Conservation (phyloP, 2,113 vertebrate species). For the Psammodynastes pulverulentus region DNA sequence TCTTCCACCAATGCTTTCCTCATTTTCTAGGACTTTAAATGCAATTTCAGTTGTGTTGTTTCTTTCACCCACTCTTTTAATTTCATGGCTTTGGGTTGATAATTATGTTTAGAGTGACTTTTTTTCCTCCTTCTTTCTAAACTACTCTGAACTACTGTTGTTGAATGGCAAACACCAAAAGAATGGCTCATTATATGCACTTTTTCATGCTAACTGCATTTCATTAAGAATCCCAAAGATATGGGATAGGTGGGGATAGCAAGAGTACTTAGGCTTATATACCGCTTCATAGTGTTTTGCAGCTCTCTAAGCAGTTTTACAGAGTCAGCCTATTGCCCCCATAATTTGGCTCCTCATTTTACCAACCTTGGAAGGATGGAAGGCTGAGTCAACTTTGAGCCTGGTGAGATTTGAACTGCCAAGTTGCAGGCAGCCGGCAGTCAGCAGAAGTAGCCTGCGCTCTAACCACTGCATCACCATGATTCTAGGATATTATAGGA, state of each 20-base stretch:
- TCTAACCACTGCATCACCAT: no score
- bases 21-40: not conserved
- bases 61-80: not conserved
- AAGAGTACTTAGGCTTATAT: no score
- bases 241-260: not conserved
- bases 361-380: no score
- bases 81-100: not conserved
- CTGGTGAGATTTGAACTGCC: no score
- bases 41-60: not conserved
- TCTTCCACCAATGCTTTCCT: not conserved
- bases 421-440: no score
- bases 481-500: no score
- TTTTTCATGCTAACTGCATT: not conserved
- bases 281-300: no score
- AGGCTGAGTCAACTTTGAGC: no score
- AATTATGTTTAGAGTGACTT: not conserved
- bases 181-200: not conserved
- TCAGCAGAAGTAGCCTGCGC: no score
- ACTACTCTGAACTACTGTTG: not conserved
- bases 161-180: not conserved
- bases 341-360: no score
- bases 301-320: no score
- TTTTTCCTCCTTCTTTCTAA: not conserved
- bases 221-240: not conserved
- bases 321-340: no score